Base-by-base conservation (phyloP, 2,888 invertebrate genomes). In the Scelioninae gen. 2 region DNA sequence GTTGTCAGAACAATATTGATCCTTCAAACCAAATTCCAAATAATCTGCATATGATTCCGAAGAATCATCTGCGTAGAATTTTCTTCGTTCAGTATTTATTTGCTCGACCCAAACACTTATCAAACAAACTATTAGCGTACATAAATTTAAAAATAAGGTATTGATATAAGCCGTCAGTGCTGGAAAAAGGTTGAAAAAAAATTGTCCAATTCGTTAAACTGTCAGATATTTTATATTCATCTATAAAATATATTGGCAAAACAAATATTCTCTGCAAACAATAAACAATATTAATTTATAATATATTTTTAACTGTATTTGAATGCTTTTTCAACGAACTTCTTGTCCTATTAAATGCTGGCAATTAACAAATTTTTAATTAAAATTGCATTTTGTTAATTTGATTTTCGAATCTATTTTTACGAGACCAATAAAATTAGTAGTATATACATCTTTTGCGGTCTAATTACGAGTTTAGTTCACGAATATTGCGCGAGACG, bases 101-200 rank as follows among this genome's bases (percentile, higher is more conserved):
- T 76, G 78, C 25, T 79, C 77, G 18, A 81, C 80, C 81, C 80
- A 81, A 16, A 78, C 73, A 15, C 80, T 79, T 58, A 81, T 77
- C n/a, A 81, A 74, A 64, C 81, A 81, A 45, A 79, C 78, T 37
- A 79, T 16, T 50, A 81, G 65, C 5, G 80, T 73, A 33, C 78
- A 79, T 2, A 79, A 68, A 64, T 81, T 81, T 75, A 81, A 81
- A 61, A 75, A 74, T 28, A 81, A 61, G 19, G 78, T 79, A 52
- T 79, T 80, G 11, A 68, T 74, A 52, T 80, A 81, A 2, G 80
- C 80, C n/a, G 60, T 76, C 31, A 81, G 39, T 11, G 78, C 81
- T 81, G 64, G 33, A 75, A 75, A n/a, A n/a, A n/a, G n/a, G n/a
- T n/a, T n/a, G n/a, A n/a, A n/a, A n/a, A n/a, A n/a, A n/a, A n/a